Conservation (phyloP, 1,140 invertebrate species). For the Ceratina calcarata region DNA sequence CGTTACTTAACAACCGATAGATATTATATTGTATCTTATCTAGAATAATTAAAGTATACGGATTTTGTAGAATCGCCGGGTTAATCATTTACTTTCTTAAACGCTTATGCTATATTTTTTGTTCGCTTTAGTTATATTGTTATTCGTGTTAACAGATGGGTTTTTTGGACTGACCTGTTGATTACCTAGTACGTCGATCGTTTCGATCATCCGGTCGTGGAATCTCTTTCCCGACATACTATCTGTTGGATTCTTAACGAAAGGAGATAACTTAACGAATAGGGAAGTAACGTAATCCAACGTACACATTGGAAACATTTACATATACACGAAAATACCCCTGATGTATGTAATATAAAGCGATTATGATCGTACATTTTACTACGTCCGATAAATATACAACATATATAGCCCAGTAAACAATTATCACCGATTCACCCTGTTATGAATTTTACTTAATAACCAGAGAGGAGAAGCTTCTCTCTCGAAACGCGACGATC, state of each 20-base stretch:
- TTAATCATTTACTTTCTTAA: neutral
- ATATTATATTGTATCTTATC: neutral
- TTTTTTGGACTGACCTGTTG: constrained; percentile 59
- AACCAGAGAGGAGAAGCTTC: constrained; percentile 9
- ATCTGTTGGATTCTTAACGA: constrained; percentile 38
- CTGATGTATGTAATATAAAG: constrained; percentile 25
- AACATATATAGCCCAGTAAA: constrained; percentile 50
- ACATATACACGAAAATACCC: constrained; percentile 9
- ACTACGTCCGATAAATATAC: constrained; percentile 48
- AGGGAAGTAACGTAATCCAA: constrained; percentile 28
- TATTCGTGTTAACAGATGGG: constrained; percentile 42
- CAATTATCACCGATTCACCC: constrained; percentile 56
- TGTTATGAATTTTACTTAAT: constrained; percentile 34
- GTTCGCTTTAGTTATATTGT: constrained; percentile 10
- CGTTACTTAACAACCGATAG: neutral
- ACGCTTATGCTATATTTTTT: neutral
- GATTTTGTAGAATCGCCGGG: neutral
- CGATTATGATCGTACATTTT: constrained; percentile 26
- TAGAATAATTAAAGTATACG: neutral
- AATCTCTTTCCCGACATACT: constrained; percentile 58
- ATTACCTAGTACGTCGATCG: constrained; percentile 48
- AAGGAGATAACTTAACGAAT: constrained; percentile 30
- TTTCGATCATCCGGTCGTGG: constrained; percentile 65
- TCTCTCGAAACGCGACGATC: constrained; percentile 12
- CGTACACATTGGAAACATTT: constrained; percentile 48